phyloP scores from a whole-genome alignment of 2,797 vertebrate species.

The Pseudocheirus occidentalis region DNA sequence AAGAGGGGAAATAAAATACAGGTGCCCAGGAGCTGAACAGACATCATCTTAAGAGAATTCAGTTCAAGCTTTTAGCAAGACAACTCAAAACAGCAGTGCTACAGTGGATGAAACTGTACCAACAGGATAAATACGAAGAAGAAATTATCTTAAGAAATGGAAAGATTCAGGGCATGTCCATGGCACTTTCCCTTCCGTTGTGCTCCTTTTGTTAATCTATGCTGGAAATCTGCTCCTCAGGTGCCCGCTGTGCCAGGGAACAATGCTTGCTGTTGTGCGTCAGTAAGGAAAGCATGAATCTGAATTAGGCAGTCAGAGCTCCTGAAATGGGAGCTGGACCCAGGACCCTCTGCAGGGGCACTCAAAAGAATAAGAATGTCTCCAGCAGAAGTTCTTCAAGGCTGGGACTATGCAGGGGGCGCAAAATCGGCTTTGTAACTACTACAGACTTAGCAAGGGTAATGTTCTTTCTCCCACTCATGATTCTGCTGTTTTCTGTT shows the following conservation, averaged over 20 bases:
- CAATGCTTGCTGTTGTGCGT: neutral
- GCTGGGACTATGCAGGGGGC: neutral
- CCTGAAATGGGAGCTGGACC: neutral
- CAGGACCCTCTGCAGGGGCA: neutral
- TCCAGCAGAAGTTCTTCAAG: neutral
- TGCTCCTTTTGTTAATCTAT: neutral
- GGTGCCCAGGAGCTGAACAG: neutral
- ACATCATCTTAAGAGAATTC: neutral
- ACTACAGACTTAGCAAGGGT: neutral
- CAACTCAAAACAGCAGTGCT: slow-evolving; percentile 32
- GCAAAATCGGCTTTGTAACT: neutral
- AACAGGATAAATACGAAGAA: fast-evolving
- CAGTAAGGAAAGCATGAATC: neutral
- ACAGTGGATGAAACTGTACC: neutral
- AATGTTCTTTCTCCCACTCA: neutral
- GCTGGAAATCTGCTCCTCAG: neutral
- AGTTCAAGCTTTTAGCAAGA: neutral
- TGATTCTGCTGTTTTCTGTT: neutral
- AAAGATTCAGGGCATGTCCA: neutral
- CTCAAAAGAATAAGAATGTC: neutral
- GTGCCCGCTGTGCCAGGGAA: neutral
- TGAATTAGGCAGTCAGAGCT: too few relatives aligned
- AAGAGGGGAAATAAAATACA: neutral
- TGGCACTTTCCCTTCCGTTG: neutral
- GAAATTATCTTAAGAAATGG: neutral